Conservation (phyloP, 2,888 invertebrate species). For the Lomographa bimaculata region DNA sequence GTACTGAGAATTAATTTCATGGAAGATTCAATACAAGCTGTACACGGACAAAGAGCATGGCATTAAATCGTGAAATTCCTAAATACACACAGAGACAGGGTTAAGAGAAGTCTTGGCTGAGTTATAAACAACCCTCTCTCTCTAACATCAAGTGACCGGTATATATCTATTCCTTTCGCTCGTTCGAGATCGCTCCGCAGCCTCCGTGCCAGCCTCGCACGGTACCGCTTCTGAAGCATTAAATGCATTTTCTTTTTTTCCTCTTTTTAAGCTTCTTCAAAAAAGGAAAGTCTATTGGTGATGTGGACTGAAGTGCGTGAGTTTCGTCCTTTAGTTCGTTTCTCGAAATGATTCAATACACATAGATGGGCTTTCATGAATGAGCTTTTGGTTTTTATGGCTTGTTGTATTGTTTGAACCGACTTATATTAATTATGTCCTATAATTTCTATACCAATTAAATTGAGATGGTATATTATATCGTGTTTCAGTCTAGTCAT, state of each 20-base stretch:
- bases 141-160: constrained; percentile 38
- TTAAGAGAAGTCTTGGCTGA: constrained; percentile 37
- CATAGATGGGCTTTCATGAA: not conserved
- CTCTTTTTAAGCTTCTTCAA: constrained; percentile 41
- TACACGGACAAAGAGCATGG: constrained; percentile 31
- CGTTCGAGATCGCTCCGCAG: constrained; percentile 46
- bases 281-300: constrained; percentile 36
- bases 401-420: no score
- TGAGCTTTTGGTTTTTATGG: constrained; percentile 1
- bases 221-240: constrained; percentile 58
- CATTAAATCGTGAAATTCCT: constrained; percentile 45
- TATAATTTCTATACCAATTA: no score
- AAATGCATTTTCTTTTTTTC: constrained; percentile 44
- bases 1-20: no score
- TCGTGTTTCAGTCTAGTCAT: no score
- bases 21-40: constrained; percentile 25
- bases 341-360: no score
- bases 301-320: constrained; percentile 18
- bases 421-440: no score
- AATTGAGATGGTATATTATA: no score
- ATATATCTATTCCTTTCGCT: constrained; percentile 51
- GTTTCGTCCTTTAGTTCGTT: constrained; percentile 8
- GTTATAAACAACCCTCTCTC: constrained; percentile 44
- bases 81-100: constrained; percentile 39
- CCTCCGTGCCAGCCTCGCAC: constrained; percentile 51